A percentile compares a stretch with the other conserved stretches of the same genome.
These are phyloP conservation scores for Sandelia bainsii DNA, from an alignment of 2,797 vertebrate genomes.

Conservation along the genomic window DNA sequence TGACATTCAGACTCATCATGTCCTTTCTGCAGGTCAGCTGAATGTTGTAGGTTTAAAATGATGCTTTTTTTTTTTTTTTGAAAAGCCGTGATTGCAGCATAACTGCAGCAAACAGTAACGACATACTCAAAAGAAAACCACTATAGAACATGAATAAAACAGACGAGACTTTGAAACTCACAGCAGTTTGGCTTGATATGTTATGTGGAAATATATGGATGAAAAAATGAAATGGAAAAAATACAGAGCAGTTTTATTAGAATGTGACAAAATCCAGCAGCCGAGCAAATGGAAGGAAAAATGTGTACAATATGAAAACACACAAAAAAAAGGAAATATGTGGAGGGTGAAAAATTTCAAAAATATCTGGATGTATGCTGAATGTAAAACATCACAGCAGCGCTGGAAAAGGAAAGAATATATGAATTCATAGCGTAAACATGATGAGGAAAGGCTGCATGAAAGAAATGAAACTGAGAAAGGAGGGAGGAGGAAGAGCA, in stretches of 20 bases:
- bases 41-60: neutral
- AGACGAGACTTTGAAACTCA: constrained; percentile 24
- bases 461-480: neutral
- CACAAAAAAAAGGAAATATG: constrained; percentile 48
- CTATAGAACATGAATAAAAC: constrained; percentile 30
- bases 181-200: constrained; percentile 32
- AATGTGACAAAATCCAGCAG: constrained; percentile 55
- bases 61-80: neutral
- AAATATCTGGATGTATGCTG: constrained; percentile 38
- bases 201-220: constrained; percentile 50
- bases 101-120: constrained; percentile 18
- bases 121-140: constrained; percentile 8
- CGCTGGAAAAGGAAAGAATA: neutral
- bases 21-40: neutral
- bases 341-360: constrained; percentile 52
- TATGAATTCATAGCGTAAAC: neutral
- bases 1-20: too few relatives aligned
- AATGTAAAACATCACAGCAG: constrained; percentile 46
- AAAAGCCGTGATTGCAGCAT: neutral
- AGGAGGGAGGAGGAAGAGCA: neutral
- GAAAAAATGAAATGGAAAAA: constrained; percentile 53
- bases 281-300: constrained; percentile 53
- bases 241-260: constrained; percentile 51
- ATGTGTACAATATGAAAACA: constrained; percentile 36
- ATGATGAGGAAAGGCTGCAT: constrained; percentile 10